Conservation (phyloP, 2,113 vertebrate species). For the Cettia cetti region DNA sequence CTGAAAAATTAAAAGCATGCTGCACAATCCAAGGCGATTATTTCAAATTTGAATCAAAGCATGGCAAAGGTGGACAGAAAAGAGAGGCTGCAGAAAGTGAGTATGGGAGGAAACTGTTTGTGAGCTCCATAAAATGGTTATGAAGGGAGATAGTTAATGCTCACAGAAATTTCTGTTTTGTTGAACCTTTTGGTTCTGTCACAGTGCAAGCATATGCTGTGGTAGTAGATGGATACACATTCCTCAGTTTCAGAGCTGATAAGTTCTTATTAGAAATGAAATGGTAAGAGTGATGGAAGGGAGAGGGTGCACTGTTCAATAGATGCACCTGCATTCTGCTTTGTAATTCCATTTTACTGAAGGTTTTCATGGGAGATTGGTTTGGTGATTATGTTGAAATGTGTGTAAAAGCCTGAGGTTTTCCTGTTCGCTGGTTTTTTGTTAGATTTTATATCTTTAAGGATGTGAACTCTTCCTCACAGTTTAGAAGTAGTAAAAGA, state of each 20-base stretch:
- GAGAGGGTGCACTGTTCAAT: neutral
- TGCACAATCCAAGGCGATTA: neutral
- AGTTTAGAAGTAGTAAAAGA: neutral
- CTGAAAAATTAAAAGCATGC: slow-evolving; percentile 5
- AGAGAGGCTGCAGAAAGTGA: neutral
- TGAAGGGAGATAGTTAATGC: neutral
- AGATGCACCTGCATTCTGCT: neutral
- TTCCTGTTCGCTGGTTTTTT: neutral
- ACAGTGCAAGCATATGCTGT: neutral
- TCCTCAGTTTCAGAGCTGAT: neutral
- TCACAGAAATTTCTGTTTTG: neutral
- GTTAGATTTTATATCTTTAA: neutral
- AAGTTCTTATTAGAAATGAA: neutral
- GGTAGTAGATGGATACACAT: neutral
- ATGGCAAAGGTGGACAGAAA: neutral
- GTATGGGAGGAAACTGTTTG: neutral
- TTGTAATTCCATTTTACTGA: neutral
- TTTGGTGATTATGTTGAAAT: neutral
- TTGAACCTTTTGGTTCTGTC: neutral
- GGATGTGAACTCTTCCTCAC: neutral
- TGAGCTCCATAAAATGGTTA: neutral
- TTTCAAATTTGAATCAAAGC: slow-evolving; percentile 1
- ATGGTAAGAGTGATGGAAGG: neutral
- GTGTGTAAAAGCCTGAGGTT: neutral
- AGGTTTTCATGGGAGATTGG: neutral